phyloP scores from a whole-genome alignment of 2,888 invertebrate species.

The Cactoblastis cactorum region DNA sequence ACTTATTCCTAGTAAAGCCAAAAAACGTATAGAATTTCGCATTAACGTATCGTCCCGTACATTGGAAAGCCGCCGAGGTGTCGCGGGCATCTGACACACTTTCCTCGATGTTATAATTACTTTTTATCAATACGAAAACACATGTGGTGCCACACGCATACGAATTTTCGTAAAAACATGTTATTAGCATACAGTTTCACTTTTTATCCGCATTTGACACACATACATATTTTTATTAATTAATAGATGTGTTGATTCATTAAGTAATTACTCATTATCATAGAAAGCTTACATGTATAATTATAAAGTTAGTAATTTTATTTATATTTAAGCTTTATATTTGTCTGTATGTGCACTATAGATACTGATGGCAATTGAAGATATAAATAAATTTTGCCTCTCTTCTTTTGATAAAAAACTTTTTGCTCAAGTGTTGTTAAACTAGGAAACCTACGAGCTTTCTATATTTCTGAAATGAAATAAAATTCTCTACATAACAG shows the following conservation, averaged over 20 bases:
- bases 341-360: too few species aligned
- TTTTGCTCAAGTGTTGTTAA: too few species aligned
- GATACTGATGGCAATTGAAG: too few species aligned
- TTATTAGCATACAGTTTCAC: slow-evolving; percentile 30
- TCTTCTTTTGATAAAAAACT: too few species aligned
- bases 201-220: slow-evolving; percentile 27
- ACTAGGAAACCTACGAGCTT: too few species aligned
- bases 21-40: neutral
- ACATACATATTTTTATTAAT: slow-evolving; percentile 17
- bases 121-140: slow-evolving; percentile 35
- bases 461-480: too few species aligned
- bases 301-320: too few species aligned
- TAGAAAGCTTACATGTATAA: neutral
- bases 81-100: slow-evolving; percentile 61
- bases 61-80: slow-evolving; percentile 22
- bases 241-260: slow-evolving; percentile 7
- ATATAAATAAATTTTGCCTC: too few species aligned
- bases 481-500: too few species aligned
- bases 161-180: slow-evolving; percentile 23
- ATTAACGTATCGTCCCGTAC: slow-evolving; percentile 5
- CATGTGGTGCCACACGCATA: slow-evolving; percentile 23
- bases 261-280: slow-evolving; percentile 10
- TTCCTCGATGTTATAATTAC: slow-evolving; percentile 60
- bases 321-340: too few species aligned
- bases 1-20: too few species aligned